Percentiles rank a stretch among this genome's conserved stretches.
These are phyloP conservation scores for Zaprionus ornatus DNA, from an alignment of 1,140 invertebrate genomes.

Conservation along the genomic window DNA sequence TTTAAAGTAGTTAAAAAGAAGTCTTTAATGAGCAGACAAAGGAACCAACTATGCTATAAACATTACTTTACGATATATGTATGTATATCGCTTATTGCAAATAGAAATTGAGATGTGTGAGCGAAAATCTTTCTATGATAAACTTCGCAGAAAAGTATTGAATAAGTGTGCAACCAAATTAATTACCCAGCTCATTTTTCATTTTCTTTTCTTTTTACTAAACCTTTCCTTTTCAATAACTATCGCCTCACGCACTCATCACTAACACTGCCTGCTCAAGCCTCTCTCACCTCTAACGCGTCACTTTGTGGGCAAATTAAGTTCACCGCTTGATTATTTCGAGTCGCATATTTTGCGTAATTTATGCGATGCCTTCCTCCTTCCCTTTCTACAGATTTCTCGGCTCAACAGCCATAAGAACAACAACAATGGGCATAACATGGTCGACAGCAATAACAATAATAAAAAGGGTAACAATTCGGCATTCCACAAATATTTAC, in stretches of 20 bases:
- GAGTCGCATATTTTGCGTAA: conserved; percentile 70
- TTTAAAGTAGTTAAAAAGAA: no score
- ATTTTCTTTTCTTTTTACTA: no score
- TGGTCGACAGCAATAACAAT: conserved; percentile 25
- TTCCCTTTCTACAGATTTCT: conserved; percentile 40
- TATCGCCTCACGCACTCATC: conserved; percentile 5
- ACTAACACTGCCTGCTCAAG: neutral
- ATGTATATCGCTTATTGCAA: no score
- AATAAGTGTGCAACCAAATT: no score
- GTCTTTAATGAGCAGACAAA: no score
- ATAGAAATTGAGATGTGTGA: no score
- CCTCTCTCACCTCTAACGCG: conserved; percentile 19
- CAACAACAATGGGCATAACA: conserved; percentile 24
- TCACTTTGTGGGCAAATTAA: conserved; percentile 71
- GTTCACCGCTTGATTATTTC: conserved; percentile 77
- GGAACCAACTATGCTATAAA: no score
- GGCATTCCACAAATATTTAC: conserved; percentile 77
- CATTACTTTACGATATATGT: no score
- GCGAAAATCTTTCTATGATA: no score
- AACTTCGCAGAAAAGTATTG: no score
- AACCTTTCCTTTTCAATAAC: neutral
- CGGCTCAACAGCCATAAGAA: conserved; percentile 25
- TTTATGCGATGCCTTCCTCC: conserved; percentile 58
- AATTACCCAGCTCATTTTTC: no score
- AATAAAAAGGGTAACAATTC: conserved; percentile 62